Conservation (phyloP, 2,888 invertebrate genomes). For the Nomada lathburiana region DNA sequence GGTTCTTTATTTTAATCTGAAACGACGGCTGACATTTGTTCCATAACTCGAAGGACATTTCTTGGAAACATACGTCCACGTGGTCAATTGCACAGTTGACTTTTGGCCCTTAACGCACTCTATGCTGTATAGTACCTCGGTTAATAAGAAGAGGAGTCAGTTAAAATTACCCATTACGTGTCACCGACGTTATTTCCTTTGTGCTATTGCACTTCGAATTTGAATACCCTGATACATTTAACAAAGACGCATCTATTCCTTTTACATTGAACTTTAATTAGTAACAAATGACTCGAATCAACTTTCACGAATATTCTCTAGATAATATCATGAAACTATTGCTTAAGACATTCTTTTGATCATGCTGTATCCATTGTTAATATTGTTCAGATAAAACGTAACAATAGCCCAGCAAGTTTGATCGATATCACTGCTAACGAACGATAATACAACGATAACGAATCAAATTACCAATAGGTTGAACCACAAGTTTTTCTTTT, state of each 20-base stretch:
- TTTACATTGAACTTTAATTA: not conserved
- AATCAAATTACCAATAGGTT: not conserved
- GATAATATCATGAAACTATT: not conserved
- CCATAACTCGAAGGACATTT: constrained; percentile 57
- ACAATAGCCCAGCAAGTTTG: not conserved
- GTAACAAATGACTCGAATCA: not conserved
- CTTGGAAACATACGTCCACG: constrained; percentile 40
- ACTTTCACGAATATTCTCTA: not conserved
- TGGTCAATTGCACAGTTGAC: constrained; percentile 74
- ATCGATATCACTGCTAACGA: not conserved
- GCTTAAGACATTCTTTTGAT: not conserved
- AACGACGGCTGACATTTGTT: constrained; percentile 34
- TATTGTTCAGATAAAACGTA: not conserved
- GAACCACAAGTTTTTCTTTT: not conserved
- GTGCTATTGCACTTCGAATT: constrained; percentile 4
- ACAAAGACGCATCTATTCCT: not conserved
- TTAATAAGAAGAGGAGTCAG: constrained; percentile 57
- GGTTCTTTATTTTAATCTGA: constrained; percentile 34
- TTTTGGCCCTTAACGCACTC: constrained; percentile 65
- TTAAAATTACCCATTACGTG: constrained; percentile 59
- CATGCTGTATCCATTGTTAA: not conserved
- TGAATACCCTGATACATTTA: not conserved
- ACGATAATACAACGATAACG: not conserved
- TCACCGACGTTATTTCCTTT: constrained; percentile 7
- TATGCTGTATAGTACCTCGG: constrained; percentile 19